phyloP scores from a whole-genome alignment of 2,888 invertebrate species.

The Deroplatys truncata region DNA sequence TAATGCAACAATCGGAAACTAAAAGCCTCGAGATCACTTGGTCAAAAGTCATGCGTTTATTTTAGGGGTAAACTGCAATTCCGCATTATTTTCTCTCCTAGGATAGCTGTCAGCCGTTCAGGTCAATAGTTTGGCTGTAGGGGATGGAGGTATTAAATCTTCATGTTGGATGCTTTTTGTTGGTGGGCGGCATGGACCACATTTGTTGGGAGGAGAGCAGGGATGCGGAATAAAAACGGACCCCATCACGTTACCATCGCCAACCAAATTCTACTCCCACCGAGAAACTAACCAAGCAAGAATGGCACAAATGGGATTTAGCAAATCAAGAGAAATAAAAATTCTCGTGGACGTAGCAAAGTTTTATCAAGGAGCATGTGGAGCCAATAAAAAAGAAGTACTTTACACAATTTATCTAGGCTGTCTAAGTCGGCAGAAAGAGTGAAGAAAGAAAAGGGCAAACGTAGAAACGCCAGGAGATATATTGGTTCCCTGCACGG shows the following conservation, averaged over 20 bases:
- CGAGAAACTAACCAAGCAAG: background rate
- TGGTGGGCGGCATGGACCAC: background rate
- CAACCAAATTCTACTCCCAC: too few species aligned
- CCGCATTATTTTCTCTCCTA: background rate
- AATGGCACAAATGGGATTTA: background rate
- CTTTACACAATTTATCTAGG: background rate
- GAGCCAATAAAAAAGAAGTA: too few species aligned
- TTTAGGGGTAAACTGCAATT: background rate
- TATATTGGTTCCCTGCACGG: background rate
- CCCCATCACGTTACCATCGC: background rate
- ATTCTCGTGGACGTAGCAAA: background rate
- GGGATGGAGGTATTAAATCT: background rate
- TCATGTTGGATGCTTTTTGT: background rate
- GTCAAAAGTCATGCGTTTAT: background rate
- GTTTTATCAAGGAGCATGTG: background rate
- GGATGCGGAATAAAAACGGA: background rate
- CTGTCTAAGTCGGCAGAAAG: background rate
- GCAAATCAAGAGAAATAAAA: background rate
- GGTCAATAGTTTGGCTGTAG: background rate
- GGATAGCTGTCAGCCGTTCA: background rate
- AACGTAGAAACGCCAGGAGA: background rate
- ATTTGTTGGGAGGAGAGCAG: background rate
- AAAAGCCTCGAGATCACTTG: too few species aligned
- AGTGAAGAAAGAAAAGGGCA: background rate
- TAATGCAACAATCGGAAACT: too few species aligned